Evolutionary conservation across 2,113 vertebrate species (phyloP).

Genomic region (Meles meles): DNA sequence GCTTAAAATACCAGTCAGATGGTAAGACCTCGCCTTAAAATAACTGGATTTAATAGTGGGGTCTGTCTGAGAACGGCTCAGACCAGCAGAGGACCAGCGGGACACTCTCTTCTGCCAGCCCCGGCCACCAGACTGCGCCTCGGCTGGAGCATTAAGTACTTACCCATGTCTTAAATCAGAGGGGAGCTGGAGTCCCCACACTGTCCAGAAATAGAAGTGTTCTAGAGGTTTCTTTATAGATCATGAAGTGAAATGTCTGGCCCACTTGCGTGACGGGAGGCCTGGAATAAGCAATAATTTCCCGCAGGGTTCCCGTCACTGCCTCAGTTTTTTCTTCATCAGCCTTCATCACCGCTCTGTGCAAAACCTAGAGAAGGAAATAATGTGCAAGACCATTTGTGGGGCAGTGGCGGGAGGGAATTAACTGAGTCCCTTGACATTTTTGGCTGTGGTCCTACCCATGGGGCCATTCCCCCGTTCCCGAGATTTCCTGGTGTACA

Average conservation of each 20-base stretch:
- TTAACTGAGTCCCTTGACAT: neutral
- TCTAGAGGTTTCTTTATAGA: slow-evolving; percentile 90
- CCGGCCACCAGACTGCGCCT: neutral
- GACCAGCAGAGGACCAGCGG: neutral
- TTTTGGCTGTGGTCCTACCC: neutral
- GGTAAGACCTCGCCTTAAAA: neutral
- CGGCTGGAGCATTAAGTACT: too few species aligned
- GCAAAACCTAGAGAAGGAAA: slow-evolving; percentile 84
- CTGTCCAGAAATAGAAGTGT: slow-evolving; percentile 92
- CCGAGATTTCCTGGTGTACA: neutral
- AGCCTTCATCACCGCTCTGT: slow-evolving; percentile 90
- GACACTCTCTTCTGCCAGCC: neutral
- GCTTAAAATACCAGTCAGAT: neutral
- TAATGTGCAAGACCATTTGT: neutral
- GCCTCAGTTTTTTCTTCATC: slow-evolving; percentile 91
- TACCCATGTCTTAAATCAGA: accelerated
- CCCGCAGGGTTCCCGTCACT: slow-evolving; percentile 79
- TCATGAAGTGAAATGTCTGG: slow-evolving; percentile 91
- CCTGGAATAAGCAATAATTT: slow-evolving; percentile 86
- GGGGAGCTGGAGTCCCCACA: slow-evolving; percentile 84
- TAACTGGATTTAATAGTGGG: neutral
- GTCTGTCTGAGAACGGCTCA: neutral
- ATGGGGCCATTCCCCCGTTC: neutral
- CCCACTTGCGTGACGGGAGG: slow-evolving; percentile 84
- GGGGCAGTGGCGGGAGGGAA: neutral